phyloP scores from a whole-genome alignment of 1,140 invertebrate genomes.

The Tetraneura akinire region DNA sequence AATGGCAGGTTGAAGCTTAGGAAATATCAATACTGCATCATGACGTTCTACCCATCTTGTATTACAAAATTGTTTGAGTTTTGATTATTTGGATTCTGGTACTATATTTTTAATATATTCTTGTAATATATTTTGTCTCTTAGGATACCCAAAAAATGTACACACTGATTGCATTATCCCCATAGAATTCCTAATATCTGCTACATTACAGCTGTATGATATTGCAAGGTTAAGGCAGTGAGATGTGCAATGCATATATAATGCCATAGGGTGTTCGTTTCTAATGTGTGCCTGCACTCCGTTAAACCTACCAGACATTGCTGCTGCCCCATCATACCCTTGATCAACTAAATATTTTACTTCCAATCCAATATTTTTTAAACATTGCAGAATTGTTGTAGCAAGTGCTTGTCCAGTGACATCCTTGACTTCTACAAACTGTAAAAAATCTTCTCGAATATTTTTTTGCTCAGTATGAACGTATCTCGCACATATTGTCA shows the following conservation, averaged over 20 bases:
- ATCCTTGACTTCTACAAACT: conserved; percentile 54
- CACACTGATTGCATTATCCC: conserved; percentile 49
- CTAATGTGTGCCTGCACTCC: conserved; percentile 50
- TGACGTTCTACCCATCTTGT: conserved; percentile 13
- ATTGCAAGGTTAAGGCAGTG: conserved; percentile 57
- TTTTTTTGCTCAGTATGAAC: conserved; percentile 49
- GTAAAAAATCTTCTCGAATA: conserved; percentile 54
- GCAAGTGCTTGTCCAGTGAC: conserved; percentile 54
- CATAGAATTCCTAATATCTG: conserved; percentile 47
- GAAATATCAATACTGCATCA: background rate
- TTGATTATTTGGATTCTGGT: background rate
- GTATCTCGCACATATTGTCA: conserved; percentile 52
- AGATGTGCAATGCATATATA: conserved; percentile 57
- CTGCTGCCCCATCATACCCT: conserved; percentile 57
- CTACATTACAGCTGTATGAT: conserved; percentile 29
- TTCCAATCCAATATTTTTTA: background rate
- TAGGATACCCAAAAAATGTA: conserved; percentile 47
- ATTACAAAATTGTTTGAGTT: conserved; percentile 11
- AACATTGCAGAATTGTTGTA: conserved; percentile 52
- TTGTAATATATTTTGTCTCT: conserved; percentile 3
- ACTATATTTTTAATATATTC: background rate
- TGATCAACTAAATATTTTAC: background rate
- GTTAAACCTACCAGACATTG: conserved; percentile 56
- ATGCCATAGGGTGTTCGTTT: conserved; percentile 26
- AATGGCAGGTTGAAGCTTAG: background rate